Evolutionary conservation across 2,113 vertebrate species (phyloP), one percentile per base, ranked within the genome.

Genomic region (Chrysochloris asiatica): DNA sequence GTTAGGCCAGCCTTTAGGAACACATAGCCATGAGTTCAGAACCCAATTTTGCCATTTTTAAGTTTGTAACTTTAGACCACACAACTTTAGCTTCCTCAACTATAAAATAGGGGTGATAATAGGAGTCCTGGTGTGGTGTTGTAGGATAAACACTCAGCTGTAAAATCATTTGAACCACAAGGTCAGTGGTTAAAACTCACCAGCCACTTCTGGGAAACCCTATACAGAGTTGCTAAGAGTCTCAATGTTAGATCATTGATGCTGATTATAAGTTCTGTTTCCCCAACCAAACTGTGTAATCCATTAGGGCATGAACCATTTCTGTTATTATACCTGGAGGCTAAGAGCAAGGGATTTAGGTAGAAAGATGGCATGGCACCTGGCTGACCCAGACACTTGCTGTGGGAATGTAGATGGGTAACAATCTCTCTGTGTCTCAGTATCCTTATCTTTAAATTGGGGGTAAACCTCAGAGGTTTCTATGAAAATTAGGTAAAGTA

Each of bases 11-110:
- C 48, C 24, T 50, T n/a, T 38, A 11, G 48, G 30, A 17, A 12
- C 0, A 26, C 5, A 30, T 0, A 26, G n/a, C 3, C 28, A 2
- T 30, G 2, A 26, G 47, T 0, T 26, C 56, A 79, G 26, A 43
- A 6, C 6, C 59, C 22, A 12, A 33, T 19, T 73, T 36, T 83
- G 48, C 41, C 26, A 36, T 47, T 86, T 83, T 28, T 63, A 17
- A 79, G 69, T 16, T 24, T 14, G 22, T 8, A 9, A 2, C 30
- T n/a, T 5, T 43, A 36, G 33, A n/a, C 13, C 22, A 67, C 24
- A 59, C 1, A 33, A n/a, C 21, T 52, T 76, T 48, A 78, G 12
- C 63, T 75, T 83, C 45, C 41, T 82, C 12, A 76, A 26, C 43
- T 71, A 45, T 26, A 69, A 92, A 83, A 83, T 43, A 59, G 63